Evolutionary conservation across 2,888 invertebrate species (phyloP), one percentile per base, ranked within the genome.

Genomic region (Choreutis nemorana): DNA sequence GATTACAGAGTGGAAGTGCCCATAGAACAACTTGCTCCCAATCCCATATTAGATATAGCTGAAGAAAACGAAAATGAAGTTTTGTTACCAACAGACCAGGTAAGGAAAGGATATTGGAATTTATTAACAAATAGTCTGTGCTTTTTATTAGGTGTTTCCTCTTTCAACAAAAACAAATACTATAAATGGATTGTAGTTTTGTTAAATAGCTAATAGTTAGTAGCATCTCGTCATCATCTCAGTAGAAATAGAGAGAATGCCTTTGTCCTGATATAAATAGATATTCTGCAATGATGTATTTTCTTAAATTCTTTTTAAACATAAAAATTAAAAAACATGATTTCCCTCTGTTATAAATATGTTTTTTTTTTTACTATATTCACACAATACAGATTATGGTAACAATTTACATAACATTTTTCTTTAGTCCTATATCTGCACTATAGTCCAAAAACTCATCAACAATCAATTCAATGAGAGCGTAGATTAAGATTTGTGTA

Each of bases 21-120:
- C 37, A 81, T 82, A 42, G 87, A 72, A 46, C 85, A 82, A 60
- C 80, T 81, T 48, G 70, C 70, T 39, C n/a, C n/a, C n/a, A 67
- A 61, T 36, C 68, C 62, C 21, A 67, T 61, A 1, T 56, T 72
- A 32, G 73, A 78, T 42, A 41, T 78, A 23, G 72, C 83, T 36
- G 80, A 81, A 46, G 86, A 88, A 47, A 86, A 87, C 57, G 87
- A 87, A 39, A 71, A 84, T 56, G 86, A 89, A 63, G 88, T 91
- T 27, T 89, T 90, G 3, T 64, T 92, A 41, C 90, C 91, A 25
- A 89, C 90, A 15, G 90, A 90, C 55, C 91, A 91, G 68, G 89
- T 90, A 43, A 87, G 87, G 48, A 83, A n/a, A n/a, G n/a, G n/a
- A n/a, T n/a, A n/a, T n/a, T n/a, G n/a, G n/a, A n/a, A n/a, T n/a